Evolutionary conservation across 2,113 vertebrate species (phyloP).

Genomic region (Podarcis cretensis): DNA sequence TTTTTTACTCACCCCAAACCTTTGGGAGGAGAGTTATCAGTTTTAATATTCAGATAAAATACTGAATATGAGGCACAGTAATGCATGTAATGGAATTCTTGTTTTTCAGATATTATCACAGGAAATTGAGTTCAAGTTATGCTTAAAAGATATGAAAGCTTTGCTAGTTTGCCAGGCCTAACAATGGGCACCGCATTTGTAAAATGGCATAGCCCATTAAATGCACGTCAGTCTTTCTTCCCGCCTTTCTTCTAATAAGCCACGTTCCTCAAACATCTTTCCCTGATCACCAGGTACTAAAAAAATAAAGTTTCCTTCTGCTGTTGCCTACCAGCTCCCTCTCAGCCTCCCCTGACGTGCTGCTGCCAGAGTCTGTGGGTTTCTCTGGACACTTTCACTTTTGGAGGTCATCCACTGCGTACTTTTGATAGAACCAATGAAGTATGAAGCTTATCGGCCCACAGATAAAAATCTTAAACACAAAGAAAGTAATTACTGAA

Average conservation of each 20-base stretch:
- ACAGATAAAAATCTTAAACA: conserved; percentile 29
- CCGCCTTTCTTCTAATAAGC: not conserved
- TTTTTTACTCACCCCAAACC: not conserved
- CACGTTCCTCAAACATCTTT: not conserved
- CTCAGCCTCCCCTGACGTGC: conserved; percentile 56
- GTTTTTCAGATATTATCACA: not conserved
- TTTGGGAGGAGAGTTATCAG: not conserved
- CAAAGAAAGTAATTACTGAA: conserved; percentile 32
- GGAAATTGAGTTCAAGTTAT: not conserved
- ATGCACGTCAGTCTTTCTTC: not conserved
- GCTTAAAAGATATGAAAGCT: not conserved
- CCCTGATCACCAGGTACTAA: not conserved
- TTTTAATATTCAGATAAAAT: not conserved
- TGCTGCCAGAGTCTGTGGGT: conserved; percentile 46
- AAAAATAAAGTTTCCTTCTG: not conserved
- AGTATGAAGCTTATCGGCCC: conserved; percentile 32
- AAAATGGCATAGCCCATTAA: conserved; percentile 1
- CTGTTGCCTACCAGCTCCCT: conserved; percentile 30
- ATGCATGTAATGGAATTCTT: not conserved
- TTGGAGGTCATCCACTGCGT: conserved; percentile 22
- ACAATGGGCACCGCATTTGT: not conserved
- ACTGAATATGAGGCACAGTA: not conserved
- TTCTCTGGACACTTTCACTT: conserved; percentile 57
- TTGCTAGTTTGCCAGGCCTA: not conserved
- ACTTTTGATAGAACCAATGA: conserved; percentile 31